A percentile compares a stretch with the other conserved stretches of the same genome.
Evolutionary conservation across 2,113 vertebrate species (phyloP).

Genomic region (Lepisosteus osseus): DNA sequence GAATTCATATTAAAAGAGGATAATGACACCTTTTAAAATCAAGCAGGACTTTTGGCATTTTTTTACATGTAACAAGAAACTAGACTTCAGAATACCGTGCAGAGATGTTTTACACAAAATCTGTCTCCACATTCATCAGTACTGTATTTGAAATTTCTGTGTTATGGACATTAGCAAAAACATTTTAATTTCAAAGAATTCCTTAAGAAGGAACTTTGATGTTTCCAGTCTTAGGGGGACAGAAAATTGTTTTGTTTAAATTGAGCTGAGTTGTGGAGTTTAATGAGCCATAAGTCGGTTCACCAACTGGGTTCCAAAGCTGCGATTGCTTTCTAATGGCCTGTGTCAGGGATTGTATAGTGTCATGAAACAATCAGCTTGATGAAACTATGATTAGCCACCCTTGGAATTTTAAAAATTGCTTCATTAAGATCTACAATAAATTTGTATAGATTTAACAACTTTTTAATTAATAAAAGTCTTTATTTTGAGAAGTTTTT

Average conservation of each 20-base stretch:
- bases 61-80: no score
- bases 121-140: no score
- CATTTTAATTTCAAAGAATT: no score
- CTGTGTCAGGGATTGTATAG: constrained; percentile 14
- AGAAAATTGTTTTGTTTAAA: background rate
- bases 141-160: no score
- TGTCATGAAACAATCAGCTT: background rate
- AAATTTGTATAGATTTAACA: background rate
- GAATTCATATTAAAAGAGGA: no score
- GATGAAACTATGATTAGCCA: background rate
- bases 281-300: constrained; percentile 19
- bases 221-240: no score
- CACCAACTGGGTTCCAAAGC: background rate
- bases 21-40: no score
- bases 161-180: no score
- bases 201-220: no score
- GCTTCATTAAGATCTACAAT: background rate
- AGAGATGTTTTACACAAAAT: no score
- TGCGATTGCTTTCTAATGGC: constrained; percentile 27
- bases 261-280: constrained; percentile 8
- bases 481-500: background rate
- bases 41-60: no score
- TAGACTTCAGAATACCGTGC: no score
- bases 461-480: constrained; percentile 3
- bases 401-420: constrained; percentile 5